A percentile compares a stretch with the other conserved stretches of the same genome.
These are phyloP conservation scores for Lagocephalus sceleratus DNA, from an alignment of 2,797 vertebrate genomes.

Conservation along the genomic window DNA sequence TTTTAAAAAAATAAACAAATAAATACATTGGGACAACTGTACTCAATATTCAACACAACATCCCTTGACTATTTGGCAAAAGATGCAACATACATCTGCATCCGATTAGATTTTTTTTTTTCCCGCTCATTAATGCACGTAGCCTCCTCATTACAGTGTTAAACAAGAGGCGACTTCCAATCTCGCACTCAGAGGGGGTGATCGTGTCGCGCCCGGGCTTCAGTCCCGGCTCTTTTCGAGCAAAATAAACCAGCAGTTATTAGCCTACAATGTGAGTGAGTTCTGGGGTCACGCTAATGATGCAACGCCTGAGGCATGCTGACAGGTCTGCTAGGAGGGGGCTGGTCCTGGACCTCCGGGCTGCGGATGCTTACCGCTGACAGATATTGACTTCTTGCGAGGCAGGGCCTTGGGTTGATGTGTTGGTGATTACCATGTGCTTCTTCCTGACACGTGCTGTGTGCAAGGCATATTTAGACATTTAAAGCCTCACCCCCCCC, in stretches of 20 bases:
- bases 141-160: slow-evolving; percentile 9
- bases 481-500: slow-evolving; percentile 30
- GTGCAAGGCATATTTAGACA: slow-evolving; percentile 29
- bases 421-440: slow-evolving; percentile 60
- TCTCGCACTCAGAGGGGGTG: slow-evolving; percentile 2
- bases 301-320: slow-evolving; percentile 62
- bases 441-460: slow-evolving; percentile 52
- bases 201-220: slow-evolving; percentile 9
- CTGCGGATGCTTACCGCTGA: slow-evolving; percentile 62
- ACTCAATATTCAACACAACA: slow-evolving; percentile 6
- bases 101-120: background rate
- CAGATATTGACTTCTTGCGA: slow-evolving; percentile 69
- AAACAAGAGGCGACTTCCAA: slow-evolving; percentile 1
- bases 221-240: slow-evolving; percentile 25
- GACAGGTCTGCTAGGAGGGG: slow-evolving; percentile 60
- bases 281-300: slow-evolving; percentile 63
- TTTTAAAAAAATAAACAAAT: slow-evolving; percentile 29
- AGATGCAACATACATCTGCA: background rate
- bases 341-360: slow-evolving; percentile 41
- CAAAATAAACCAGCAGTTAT: slow-evolving; percentile 23
- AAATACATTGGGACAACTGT: no score
- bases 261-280: slow-evolving; percentile 38
- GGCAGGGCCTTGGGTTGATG: slow-evolving; percentile 47
- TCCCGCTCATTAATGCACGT: background rate
- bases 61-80: no score